Evolutionary conservation across 2,888 invertebrate species (phyloP).

Genomic region (Lepeophtheirus nordmannii): DNA sequence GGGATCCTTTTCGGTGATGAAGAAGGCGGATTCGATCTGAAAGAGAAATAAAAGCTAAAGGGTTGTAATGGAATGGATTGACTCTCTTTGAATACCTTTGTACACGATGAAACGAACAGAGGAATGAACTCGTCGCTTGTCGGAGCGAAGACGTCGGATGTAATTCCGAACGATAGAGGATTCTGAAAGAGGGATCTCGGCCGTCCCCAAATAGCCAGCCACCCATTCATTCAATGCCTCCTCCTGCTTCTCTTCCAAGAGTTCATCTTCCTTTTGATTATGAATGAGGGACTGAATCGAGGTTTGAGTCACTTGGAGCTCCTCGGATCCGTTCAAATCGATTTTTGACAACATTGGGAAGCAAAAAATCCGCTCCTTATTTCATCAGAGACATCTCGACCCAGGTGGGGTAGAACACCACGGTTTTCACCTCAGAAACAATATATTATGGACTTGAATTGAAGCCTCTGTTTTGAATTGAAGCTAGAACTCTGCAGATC

Average conservation of each 20-base stretch:
- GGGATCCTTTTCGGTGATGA: not conserved
- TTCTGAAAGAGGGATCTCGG: slow-evolving; percentile 53
- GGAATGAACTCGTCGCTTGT: slow-evolving; percentile 56
- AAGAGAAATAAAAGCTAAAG: too few species aligned
- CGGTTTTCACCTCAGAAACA: too few species aligned
- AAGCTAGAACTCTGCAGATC: too few species aligned
- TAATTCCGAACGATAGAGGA: slow-evolving; percentile 61
- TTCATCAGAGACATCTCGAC: too few species aligned
- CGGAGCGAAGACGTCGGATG: slow-evolving; percentile 70
- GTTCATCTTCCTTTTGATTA: not conserved
- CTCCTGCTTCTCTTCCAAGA: slow-evolving; percentile 26
- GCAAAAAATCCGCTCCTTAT: too few species aligned
- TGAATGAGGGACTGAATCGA: slow-evolving; percentile 1
- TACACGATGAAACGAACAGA: slow-evolving; percentile 67
- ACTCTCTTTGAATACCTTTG: slow-evolving; percentile 59
- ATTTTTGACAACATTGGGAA: not conserved
- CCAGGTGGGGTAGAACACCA: too few species aligned
- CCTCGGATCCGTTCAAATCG: not conserved
- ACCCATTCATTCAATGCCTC: slow-evolving; percentile 46
- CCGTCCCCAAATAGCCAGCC: slow-evolving; percentile 85
- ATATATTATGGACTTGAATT: too few species aligned
- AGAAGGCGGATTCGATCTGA: not conserved
- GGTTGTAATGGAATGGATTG: slow-evolving; percentile 29
- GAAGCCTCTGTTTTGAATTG: too few species aligned
- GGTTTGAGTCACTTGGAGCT: not conserved